phyloP scores from a whole-genome alignment of 2,888 invertebrate genomes.

The Morinoia aosen region DNA sequence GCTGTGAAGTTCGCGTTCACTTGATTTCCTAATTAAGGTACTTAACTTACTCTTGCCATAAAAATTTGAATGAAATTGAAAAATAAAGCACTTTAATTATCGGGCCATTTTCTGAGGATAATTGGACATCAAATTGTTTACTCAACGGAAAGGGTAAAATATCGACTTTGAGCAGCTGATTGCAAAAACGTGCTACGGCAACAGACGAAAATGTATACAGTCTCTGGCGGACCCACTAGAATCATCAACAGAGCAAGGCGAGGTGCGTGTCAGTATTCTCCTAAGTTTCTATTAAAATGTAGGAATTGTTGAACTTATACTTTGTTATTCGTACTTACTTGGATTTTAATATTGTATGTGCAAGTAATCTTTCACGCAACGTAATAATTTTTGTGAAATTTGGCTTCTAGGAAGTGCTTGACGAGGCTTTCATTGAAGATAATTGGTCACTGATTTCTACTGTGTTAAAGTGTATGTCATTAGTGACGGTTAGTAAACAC shows the following conservation, averaged over 20 bases:
- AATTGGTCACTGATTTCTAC: background rate
- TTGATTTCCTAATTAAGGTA: background rate
- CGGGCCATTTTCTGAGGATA: background rate
- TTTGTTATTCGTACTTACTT: background rate
- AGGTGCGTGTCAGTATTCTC: constrained; percentile 47
- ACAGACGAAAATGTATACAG: constrained; percentile 56
- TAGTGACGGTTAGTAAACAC: background rate
- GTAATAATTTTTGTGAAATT: background rate
- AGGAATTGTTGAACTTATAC: background rate
- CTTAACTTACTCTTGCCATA: background rate
- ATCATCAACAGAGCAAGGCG: constrained; percentile 60
- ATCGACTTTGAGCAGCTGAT: constrained; percentile 56
- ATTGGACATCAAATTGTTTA: background rate
- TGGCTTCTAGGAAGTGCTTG: background rate
- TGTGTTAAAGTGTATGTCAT: background rate
- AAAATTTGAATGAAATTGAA: background rate
- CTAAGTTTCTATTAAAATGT: background rate
- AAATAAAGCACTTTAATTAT: background rate
- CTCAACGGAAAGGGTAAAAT: background rate
- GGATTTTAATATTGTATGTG: background rate
- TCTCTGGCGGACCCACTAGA: constrained; percentile 58
- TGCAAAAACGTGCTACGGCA: constrained; percentile 41
- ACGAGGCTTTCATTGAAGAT: background rate
- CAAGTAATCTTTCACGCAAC: background rate
- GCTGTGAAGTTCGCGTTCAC: background rate